Evolutionary conservation across 2,797 vertebrate species (phyloP).

Genomic region (Dallia pectoralis): DNA sequence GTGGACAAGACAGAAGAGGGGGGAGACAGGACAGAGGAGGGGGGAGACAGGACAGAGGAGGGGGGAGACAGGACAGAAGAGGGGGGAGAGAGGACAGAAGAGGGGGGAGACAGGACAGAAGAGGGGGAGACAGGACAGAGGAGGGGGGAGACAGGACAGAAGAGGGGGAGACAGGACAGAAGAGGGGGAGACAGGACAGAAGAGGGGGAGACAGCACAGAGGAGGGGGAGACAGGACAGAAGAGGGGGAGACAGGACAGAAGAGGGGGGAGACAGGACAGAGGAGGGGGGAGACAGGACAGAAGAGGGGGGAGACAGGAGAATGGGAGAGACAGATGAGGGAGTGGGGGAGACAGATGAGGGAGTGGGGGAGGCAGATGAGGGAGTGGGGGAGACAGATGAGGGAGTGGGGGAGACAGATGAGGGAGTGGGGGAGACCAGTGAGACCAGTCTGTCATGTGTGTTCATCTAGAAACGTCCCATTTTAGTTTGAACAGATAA

Average conservation of each 20-base stretch:
- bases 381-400: neutral
- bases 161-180: neutral
- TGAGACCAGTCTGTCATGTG: neutral
- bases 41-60: too few relatives aligned
- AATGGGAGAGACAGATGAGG: slow-evolving; percentile 27
- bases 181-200: neutral
- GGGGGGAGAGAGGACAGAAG: too few relatives aligned
- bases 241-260: neutral
- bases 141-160: slow-evolving; percentile 1
- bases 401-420: slow-evolving; percentile 27
- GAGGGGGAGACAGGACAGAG: too few relatives aligned
- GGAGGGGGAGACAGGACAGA: neutral
- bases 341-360: slow-evolving; percentile 9
- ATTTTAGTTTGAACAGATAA: neutral
- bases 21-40: too few relatives aligned
- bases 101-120: too few relatives aligned
- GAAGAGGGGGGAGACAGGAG: neutral
- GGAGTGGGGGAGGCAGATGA: slow-evolving; percentile 23
- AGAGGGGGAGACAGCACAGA: slow-evolving; percentile 8
- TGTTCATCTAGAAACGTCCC: neutral
- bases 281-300: slow-evolving; percentile 23
- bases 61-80: too few relatives aligned
- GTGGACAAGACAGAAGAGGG: neutral
- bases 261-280: slow-evolving; percentile 7
- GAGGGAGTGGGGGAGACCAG: neutral